phyloP scores from a whole-genome alignment of 2,113 vertebrate genomes.

The Callionymus lyra region DNA sequence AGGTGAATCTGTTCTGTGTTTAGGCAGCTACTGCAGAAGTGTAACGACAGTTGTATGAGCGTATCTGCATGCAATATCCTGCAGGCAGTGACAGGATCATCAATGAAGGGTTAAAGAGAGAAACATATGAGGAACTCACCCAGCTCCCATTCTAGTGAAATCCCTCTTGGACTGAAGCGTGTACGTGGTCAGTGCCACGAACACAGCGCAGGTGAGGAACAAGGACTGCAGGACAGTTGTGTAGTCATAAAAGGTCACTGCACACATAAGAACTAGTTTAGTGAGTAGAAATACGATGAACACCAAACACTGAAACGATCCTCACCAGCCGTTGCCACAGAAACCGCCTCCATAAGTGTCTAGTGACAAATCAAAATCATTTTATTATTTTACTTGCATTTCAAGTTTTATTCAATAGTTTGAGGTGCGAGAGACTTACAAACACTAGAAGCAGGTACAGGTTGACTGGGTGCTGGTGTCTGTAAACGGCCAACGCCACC shows the following conservation, averaged over 20 bases:
- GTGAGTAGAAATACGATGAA: background rate
- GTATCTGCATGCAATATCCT: too few species aligned
- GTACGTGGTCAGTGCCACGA: constrained; percentile 79
- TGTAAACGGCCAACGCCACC: constrained; percentile 76
- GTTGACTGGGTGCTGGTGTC: constrained; percentile 85
- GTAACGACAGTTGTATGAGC: too few species aligned
- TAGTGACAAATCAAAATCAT: constrained; percentile 36
- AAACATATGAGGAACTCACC: constrained; percentile 59
- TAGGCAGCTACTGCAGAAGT: too few species aligned
- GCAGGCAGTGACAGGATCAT: too few species aligned
- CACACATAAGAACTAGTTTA: constrained; percentile 2
- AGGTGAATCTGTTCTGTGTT: too few species aligned
- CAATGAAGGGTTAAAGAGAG: too few species aligned
- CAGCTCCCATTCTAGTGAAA: constrained; percentile 87
- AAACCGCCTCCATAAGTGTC: constrained; percentile 83
- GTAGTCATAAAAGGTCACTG: constrained; percentile 88
- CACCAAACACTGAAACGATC: background rate
- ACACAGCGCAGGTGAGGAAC: constrained; percentile 81
- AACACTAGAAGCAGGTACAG: constrained; percentile 87
- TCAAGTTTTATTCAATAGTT: too few species aligned
- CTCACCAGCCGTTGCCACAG: constrained; percentile 80
- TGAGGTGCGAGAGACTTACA: too few species aligned
- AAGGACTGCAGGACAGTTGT: constrained; percentile 82
- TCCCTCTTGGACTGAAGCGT: constrained; percentile 92
- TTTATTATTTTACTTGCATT: too few species aligned